A percentile compares a stretch with the other conserved stretches of the same genome.
Conservation (phyloP, 2,888 invertebrate genomes). For the Teleogryllus oceanicus region DNA sequence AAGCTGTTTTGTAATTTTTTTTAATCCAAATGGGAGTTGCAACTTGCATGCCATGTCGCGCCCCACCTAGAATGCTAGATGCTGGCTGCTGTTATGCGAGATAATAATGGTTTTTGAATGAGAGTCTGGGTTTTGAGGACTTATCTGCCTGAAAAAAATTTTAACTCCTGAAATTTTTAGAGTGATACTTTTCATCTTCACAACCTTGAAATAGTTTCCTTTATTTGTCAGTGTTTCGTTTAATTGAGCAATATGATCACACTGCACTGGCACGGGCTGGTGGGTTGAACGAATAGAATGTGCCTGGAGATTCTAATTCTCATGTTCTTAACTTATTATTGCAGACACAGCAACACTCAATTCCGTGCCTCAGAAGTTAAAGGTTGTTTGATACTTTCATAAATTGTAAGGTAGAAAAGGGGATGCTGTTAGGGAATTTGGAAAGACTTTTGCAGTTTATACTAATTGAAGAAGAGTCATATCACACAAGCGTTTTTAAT, state of each 20-base stretch:
- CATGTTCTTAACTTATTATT: neutral
- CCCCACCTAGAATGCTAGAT: slow-evolving; percentile 24
- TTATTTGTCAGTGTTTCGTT: neutral
- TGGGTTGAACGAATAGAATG: neutral
- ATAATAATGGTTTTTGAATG: neutral
- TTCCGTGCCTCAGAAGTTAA: neutral
- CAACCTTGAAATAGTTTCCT: neutral
- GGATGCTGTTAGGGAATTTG: no score
- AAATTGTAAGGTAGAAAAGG: neutral
- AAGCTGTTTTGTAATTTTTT: slow-evolving; percentile 12
- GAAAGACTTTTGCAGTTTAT: no score
- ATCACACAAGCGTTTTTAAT: no score
- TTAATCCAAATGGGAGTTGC: slow-evolving; percentile 24
- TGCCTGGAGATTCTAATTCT: neutral
- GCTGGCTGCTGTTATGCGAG: slow-evolving; percentile 24
- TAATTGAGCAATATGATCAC: neutral
- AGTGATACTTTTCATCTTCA: slow-evolving; percentile 3
- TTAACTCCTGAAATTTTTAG: neutral
- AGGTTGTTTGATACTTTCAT: neutral
- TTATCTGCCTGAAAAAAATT: neutral
- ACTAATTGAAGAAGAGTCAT: no score
- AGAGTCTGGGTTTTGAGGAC: neutral
- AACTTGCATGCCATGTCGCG: slow-evolving; percentile 25
- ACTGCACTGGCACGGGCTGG: neutral
- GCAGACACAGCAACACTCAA: neutral